Conservation (phyloP, 2,888 invertebrate genomes). For the Morpho deidamia region DNA sequence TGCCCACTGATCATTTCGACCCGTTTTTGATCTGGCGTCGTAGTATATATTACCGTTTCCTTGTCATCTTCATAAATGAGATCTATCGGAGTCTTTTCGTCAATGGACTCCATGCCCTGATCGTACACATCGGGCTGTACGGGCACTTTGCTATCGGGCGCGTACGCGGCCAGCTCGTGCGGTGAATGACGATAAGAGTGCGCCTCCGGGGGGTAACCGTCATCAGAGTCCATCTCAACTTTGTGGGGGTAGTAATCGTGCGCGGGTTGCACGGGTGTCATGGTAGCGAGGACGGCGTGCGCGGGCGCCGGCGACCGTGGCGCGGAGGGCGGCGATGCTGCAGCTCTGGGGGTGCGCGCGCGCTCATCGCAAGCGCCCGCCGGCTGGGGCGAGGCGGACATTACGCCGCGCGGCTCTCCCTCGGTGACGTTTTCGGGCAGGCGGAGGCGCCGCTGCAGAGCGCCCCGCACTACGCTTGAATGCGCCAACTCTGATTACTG, state of each 20-base stretch:
- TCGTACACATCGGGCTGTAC: conserved; percentile 74
- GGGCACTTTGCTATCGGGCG: conserved; percentile 78
- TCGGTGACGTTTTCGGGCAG: conserved; percentile 52
- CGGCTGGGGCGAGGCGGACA: conserved; percentile 70
- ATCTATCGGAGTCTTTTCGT: conserved; percentile 87
- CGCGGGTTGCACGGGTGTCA: conserved; percentile 91
- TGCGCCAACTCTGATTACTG: conserved; percentile 53
- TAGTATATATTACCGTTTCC: conserved; percentile 90
- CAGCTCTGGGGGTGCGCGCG: conserved; percentile 63
- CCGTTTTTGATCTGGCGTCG: conserved; percentile 87
- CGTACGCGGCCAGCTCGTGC: conserved; percentile 69
- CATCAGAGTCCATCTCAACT: conserved; percentile 80
- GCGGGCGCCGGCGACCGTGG: conserved; percentile 82
- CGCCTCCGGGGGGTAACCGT: conserved; percentile 80
- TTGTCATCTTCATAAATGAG: conserved; percentile 91
- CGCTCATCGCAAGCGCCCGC: conserved; percentile 52
- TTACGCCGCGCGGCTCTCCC: conserved; percentile 52
- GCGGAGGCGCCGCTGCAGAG: conserved; percentile 62
- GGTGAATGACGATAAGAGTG: conserved; percentile 79
- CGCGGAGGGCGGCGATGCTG: conserved; percentile 70
- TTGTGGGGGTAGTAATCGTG: conserved; percentile 81
- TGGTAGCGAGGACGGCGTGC: conserved; percentile 88
- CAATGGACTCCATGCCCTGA: conserved; percentile 72
- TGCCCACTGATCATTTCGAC: conserved; percentile 88
- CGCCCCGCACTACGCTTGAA: conserved; percentile 63